These are phyloP conservation scores for Orchesellides sinensis DNA, from an alignment of 2,888 invertebrate species.

Conservation along the genomic window DNA sequence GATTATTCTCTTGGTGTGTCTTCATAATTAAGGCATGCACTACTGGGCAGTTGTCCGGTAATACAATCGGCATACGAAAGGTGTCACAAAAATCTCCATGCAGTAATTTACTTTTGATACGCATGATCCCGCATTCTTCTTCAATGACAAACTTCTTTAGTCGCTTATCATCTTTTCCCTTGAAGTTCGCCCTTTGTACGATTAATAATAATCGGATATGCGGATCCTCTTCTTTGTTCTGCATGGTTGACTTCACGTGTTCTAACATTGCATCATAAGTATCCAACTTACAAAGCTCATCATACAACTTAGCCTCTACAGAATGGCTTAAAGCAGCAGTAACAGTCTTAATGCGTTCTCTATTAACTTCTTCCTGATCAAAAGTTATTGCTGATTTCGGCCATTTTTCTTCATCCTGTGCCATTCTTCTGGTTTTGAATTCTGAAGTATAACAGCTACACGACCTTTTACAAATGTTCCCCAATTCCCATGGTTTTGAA, in stretches of 20 bases:
- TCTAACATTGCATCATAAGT: background rate
- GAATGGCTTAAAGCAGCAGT: background rate
- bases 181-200: background rate
- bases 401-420: background rate
- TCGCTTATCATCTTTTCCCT: background rate
- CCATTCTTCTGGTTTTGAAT: too few species aligned
- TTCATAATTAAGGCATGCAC: background rate
- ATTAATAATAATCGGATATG: background rate
- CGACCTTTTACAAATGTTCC: constrained; percentile 67
- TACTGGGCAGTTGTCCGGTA: constrained; percentile 10
- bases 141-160: background rate
- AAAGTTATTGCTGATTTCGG: constrained; percentile 2
- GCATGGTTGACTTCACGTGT: background rate
- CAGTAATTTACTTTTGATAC: constrained; percentile 17
- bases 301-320: background rate
- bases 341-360: constrained; percentile 6
- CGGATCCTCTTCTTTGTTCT: background rate
- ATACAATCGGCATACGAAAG: constrained; percentile 54
- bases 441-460: constrained; percentile 60
- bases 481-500: constrained; percentile 67
- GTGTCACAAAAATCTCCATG: background rate
- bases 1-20: background rate
- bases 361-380: constrained; percentile 3
- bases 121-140: constrained; percentile 5
- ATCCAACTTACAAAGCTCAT: background rate